Conservation (phyloP, 2,888 invertebrate genomes). For the Agrochola lota region DNA sequence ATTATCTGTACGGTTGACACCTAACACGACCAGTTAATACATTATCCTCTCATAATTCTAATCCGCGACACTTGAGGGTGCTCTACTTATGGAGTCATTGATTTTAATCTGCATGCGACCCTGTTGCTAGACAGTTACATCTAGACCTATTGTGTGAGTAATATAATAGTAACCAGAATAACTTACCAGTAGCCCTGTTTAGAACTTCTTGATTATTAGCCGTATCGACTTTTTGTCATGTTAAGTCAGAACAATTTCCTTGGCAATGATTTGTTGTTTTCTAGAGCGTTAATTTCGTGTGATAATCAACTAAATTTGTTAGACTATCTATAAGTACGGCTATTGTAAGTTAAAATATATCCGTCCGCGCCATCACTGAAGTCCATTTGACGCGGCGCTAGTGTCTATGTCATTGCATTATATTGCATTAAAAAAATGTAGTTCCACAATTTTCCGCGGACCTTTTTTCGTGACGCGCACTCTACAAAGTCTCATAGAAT, state of each 20-base stretch:
- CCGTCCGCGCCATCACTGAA: too few relatives aligned
- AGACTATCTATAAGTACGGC: neutral
- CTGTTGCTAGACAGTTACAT: slow-evolving; percentile 40
- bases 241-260: neutral
- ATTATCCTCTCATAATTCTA: slow-evolving; percentile 57
- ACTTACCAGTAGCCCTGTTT: neutral
- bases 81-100: slow-evolving; percentile 57
- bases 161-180: slow-evolving; percentile 1
- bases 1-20: slow-evolving; percentile 52
- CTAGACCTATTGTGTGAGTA: slow-evolving; percentile 22
- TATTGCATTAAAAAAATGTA: too few relatives aligned
- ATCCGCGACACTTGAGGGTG: slow-evolving; percentile 52
- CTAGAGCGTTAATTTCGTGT: neutral
- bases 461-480: too few relatives aligned
- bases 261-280: neutral
- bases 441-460: too few relatives aligned
- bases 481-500: neutral
- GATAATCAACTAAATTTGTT: neutral
- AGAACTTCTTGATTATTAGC: neutral
- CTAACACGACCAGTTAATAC: slow-evolving; percentile 54
- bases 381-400: too few relatives aligned
- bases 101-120: slow-evolving; percentile 50
- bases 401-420: too few relatives aligned
- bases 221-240: neutral
- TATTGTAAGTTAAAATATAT: neutral